Base-by-base conservation (phyloP, 2,113 vertebrate species). In the Callorhinus ursinus region DNA sequence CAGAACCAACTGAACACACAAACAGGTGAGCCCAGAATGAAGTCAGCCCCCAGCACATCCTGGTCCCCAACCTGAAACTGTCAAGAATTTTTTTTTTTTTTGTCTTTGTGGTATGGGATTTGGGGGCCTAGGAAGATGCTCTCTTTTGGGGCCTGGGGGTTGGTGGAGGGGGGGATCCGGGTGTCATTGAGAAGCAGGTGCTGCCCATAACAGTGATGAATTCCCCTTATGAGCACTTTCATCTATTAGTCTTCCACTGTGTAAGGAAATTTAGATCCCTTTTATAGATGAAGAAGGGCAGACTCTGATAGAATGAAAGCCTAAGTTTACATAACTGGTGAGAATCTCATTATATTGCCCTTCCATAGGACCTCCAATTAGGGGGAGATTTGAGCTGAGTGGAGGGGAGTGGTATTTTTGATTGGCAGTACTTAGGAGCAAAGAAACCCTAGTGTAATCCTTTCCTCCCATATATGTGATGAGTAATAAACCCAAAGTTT, bases 381-480 rank as follows among this genome's bases (percentile, higher is more conserved):
- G 49, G 67, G 61, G 36, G 59, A 89, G 36, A 95, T 24, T 59
- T 65, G n/a, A 93, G 24, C 6, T 14, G 18, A 90, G 21, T 21
- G 21, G 49, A 10, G 31, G n/a, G 15, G 33, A 2, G 18, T 26
- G 15, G 16, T 39, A 26, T 83, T 67, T 87, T 39, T 72, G 9
- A 84, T 4, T 76, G 61, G 24, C 14, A 26, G 31, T 5, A 55
- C 36, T 65, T 49, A 72, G 61, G 53, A 39, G n/a, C 33, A 63
- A 74, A 95, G 19, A 51, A 89, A 19, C 16, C 59, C 4, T 15
- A 51, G 4, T 24, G 4, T 33, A 19, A 87, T 26, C 22, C 5
- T n/a, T 55, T 12, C 4, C 21, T 72, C 11, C 0, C 2, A 42
- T 26, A 15, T 7, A 15, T 13, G 2, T 1, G 51, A 31, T 1